phyloP scores from a whole-genome alignment of 2,888 invertebrate genomes.

The Vanessa cardui region DNA sequence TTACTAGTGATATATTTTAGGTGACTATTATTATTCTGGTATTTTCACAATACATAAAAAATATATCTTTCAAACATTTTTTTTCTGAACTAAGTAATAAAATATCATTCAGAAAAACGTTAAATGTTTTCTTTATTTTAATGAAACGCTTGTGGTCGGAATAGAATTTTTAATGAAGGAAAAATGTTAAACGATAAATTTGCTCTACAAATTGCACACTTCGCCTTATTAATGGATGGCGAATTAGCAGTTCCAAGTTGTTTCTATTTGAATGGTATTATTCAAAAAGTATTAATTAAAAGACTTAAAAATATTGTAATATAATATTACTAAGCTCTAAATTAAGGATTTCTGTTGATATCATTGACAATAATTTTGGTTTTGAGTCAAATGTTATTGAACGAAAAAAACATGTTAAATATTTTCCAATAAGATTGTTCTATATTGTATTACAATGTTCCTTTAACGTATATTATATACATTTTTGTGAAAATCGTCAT shows the following conservation, averaged over 20 bases:
- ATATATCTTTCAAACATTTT: background rate
- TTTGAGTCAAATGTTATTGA: background rate
- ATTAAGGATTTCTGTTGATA: no score
- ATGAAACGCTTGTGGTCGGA: slow-evolving; percentile 13
- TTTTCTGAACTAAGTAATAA: background rate
- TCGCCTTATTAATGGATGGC: slow-evolving; percentile 6
- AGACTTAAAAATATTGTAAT: no score
- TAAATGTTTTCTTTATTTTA: slow-evolving; percentile 14
- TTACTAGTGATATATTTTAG: no score
- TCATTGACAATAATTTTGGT: no score
- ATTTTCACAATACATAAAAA: no score
- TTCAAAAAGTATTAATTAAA: background rate
- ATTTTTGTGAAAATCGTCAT: no score
- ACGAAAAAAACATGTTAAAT: background rate
- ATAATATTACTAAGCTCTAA: no score
- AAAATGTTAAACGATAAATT: slow-evolving; percentile 12
- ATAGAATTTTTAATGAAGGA: slow-evolving; percentile 13
- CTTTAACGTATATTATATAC: no score
- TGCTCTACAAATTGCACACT: slow-evolving; percentile 3
- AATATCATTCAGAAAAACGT: slow-evolving; percentile 11
- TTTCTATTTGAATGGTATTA: background rate
- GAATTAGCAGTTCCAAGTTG: slow-evolving; percentile 1
- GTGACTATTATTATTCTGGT: no score
- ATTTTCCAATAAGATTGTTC: background rate
- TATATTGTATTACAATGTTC: background rate